Evolutionary conservation across 2,888 invertebrate species (phyloP), one percentile per base, ranked within the genome.

Genomic region (Ormyrus rosae): DNA sequence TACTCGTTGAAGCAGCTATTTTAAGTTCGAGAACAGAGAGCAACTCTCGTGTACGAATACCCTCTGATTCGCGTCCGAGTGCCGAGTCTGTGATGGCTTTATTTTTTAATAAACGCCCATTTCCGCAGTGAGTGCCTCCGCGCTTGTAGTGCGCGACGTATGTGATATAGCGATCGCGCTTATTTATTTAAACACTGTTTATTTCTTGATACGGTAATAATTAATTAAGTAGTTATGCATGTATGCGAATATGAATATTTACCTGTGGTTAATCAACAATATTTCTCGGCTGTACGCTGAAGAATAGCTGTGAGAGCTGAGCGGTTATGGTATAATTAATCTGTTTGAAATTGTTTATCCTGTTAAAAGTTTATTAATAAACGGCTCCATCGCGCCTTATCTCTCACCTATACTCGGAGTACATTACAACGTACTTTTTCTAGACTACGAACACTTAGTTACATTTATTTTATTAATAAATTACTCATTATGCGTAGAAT

Each of bases 361-460:
- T 85, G 87, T 87, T 89, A 85, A 80, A 87, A 85, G 86, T 88
- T 90, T 81, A 79, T 83, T 73, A 71, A 78, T 76, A 89, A 90
- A 90, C 85, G 89, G 86, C 86, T 89, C 85, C 88, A 87, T 83
- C 85, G 83, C 83, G 83, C 84, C 83, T 84, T 83, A 83, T 85
- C 85, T 84, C 85, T 80, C 81, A 80, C 80, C 81, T 84, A 82
- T 80, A 77, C 75, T 83, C 85, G 84, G 87, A 89, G 86, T 88
- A 89, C 82, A 82, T 80, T 88, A 89, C 88, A 88, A 87, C 87
- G 87, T 88, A 88, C 88, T 89, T 89, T 89, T 87, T 86, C 89
- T 90, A 90, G 86, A 86, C 90, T 90, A 90, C 89, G 84, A 87
- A 90, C 90, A 90, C 88, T 89, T 89, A 90, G 86, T 78, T 89